phyloP scores from a whole-genome alignment of 1,140 invertebrate species.

The Proales similis region DNA sequence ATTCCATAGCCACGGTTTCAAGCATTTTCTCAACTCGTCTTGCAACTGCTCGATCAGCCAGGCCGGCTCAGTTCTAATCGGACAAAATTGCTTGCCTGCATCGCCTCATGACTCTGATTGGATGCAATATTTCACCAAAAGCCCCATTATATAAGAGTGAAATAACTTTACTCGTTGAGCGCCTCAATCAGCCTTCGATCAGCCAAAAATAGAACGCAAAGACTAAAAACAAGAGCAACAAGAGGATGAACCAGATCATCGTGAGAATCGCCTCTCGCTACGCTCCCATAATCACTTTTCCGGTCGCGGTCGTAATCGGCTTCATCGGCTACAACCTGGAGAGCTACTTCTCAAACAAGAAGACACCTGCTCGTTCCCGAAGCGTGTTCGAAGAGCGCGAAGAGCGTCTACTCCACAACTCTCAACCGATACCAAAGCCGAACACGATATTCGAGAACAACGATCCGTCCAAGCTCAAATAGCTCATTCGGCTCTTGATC shows the following conservation, averaged over 20 bases:
- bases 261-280: conserved; percentile 21
- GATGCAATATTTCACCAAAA: neutral
- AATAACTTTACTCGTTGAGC: neutral
- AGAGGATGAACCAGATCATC: conserved; percentile 24
- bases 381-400: conserved; percentile 16
- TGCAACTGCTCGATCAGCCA: neutral
- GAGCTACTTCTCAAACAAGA: neutral
- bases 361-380: conserved; percentile 5
- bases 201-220: neutral
- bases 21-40: too few relatives aligned
- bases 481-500: neutral
- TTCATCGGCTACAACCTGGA: conserved; percentile 35
- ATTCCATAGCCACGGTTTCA: too few relatives aligned
- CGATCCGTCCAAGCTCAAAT: conserved; percentile 22
- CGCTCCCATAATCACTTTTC: conserved; percentile 32
- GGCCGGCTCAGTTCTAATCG: neutral
- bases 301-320: conserved; percentile 34
- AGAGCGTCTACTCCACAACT: conserved; percentile 7
- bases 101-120: neutral
- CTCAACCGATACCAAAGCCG: conserved; percentile 17
- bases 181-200: too few relatives aligned
- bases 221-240: neutral
- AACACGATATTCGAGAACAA: conserved; percentile 32
- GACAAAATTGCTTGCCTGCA: neutral
- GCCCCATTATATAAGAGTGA: neutral